Evolutionary conservation across 2,888 invertebrate species (phyloP).

Genomic region (Beris chalybata): DNA sequence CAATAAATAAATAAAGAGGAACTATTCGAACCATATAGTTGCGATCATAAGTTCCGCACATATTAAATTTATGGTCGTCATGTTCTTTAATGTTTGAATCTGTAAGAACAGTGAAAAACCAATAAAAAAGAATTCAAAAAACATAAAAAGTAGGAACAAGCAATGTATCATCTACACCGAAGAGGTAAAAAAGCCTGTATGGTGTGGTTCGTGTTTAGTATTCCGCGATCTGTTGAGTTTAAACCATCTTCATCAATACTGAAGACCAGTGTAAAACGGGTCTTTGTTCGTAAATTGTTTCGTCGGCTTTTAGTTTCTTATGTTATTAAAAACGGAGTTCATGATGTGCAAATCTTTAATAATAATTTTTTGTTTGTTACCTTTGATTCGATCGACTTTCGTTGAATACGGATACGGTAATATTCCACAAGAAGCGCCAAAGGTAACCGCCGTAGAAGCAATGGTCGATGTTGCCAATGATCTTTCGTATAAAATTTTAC

Average conservation of each 20-base stretch:
- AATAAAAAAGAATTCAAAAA: neutral
- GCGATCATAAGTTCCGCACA: too few species aligned
- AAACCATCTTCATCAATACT: too few species aligned
- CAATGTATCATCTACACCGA: neutral
- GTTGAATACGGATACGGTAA: conserved; percentile 45
- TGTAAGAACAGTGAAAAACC: too few species aligned
- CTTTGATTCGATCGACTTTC: conserved; percentile 6
- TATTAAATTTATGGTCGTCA: too few species aligned
- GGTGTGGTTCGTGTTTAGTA: conserved; percentile 12
- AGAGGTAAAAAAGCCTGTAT: conserved; percentile 11
- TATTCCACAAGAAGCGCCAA: conserved; percentile 43
- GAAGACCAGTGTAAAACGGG: too few species aligned
- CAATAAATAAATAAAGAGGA: too few species aligned
- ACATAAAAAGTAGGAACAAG: neutral
- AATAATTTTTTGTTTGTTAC: neutral
- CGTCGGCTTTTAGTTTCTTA: too few species aligned
- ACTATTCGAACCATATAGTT: too few species aligned
- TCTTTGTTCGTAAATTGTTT: too few species aligned
- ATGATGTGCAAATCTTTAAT: too few species aligned
- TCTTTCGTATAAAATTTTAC: conserved; percentile 69
- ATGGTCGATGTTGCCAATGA: conserved; percentile 82
- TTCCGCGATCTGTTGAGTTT: conserved; percentile 11
- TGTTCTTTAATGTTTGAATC: too few species aligned
- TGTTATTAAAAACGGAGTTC: too few species aligned
- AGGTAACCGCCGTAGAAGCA: conserved; percentile 64